Base-by-base conservation (phyloP, 2,113 vertebrate genomes). In the Parotia lawesii region DNA sequence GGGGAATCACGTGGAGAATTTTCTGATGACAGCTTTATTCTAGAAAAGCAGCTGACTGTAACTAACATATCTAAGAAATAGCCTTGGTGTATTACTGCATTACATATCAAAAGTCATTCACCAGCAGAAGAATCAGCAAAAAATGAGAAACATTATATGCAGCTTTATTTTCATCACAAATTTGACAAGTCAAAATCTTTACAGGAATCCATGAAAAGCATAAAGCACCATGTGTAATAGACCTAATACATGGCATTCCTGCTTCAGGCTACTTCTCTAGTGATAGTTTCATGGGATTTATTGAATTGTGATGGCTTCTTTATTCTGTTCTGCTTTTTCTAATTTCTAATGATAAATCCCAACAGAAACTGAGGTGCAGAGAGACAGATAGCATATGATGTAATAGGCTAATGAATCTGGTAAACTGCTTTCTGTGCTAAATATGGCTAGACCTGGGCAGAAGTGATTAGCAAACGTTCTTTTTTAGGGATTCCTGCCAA, bases 391-490 rank as follows among this genome's bases (percentile, higher is more conserved):
- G 19, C 0, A 0, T 29, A 47, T 53, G 51, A 93, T 71, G 40
- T 53, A 53, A 53, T 54, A 83, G 17, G 28, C 35, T 66, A 67
- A 58, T 45, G 54, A 69, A 79, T 38, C n/a, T 24, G 19, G 9
- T 75, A 79, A 82, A 78, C 33, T 1, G 2, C 31, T 86, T 92
- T 88, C 67, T 88, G n/a, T 75, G 65, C 48, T 91, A 60, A 70
- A 48, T 78, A 56, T 50, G 7, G 12, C 61, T 60, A 90, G 66
- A 77, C 53, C 47, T 71, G 29, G 12, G 17, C 6, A 27, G 40
- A 84, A 85, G 48, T 0, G 0, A 57, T 79, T 73, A 65, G 45
- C 37, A 70, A 88, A 62, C 0, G 0, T 92, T 89, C 24, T 19
- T 56, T 62, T 94, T 73, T 20, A 80, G 35, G 25, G 44, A 74